Conservation (phyloP, 2,888 invertebrate species). For the Papilio gigon region DNA sequence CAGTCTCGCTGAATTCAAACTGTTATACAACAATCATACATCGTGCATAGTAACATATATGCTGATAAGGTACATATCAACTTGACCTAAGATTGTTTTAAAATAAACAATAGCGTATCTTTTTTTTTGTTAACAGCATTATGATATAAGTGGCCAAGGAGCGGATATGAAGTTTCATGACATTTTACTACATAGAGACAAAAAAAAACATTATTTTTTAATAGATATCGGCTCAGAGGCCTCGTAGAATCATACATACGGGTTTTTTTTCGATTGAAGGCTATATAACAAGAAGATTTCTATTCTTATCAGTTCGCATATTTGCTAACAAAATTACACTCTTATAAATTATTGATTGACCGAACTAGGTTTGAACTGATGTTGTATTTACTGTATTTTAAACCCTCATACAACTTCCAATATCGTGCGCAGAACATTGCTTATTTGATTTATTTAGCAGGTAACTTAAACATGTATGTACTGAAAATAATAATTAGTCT, state of each 20-base stretch:
- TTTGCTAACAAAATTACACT: background rate
- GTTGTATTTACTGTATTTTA: background rate
- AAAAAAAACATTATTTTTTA: background rate
- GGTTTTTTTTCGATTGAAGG: background rate
- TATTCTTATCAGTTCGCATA: background rate
- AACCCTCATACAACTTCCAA: background rate
- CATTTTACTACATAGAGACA: background rate
- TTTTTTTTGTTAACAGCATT: background rate
- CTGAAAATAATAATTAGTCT: background rate
- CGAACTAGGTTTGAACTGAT: background rate
- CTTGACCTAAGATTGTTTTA: background rate
- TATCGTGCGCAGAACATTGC: background rate
- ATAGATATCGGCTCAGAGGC: background rate
- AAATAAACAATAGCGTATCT: background rate
- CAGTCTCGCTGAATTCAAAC: background rate
- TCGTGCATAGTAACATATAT: background rate
- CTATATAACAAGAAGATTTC: background rate
- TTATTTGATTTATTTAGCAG: background rate
- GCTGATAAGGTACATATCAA: conserved; percentile 12
- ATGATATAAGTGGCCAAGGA: background rate
- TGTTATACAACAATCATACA: conserved; percentile 4
- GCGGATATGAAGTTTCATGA: background rate
- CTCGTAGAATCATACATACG: background rate
- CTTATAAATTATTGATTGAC: background rate
- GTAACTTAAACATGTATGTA: no score